phyloP scores from a whole-genome alignment of 2,797 vertebrate genomes.

The Denticeps clupeoides region DNA sequence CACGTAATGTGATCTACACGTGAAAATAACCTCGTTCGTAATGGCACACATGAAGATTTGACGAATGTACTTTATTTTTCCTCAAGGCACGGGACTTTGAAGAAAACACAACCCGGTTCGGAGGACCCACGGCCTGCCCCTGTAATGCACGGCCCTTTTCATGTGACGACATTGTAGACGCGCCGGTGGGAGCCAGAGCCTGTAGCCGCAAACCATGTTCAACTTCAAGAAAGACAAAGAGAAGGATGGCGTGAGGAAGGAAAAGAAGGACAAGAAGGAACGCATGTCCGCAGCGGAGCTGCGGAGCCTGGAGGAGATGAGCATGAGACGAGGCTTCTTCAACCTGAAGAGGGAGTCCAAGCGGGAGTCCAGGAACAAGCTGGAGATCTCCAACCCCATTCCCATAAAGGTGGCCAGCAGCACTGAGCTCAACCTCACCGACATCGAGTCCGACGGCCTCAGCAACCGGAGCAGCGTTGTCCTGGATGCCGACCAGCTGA shows the following conservation, averaged over 20 bases:
- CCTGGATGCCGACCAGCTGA: conserved; percentile 79
- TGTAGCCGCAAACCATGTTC: conserved; percentile 66
- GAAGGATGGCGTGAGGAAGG: conserved; percentile 70
- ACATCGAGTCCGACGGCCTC: conserved; percentile 78
- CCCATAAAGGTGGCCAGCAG: conserved; percentile 93
- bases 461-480: conserved; percentile 85
- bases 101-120: no score
- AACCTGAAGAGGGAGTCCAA: conserved; percentile 86
- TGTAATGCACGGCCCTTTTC: conserved; percentile 31
- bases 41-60: neutral
- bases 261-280: conserved; percentile 87
- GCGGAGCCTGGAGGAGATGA: conserved; percentile 92
- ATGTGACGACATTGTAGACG: conserved; percentile 21
- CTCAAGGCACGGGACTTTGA: no score
- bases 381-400: conserved; percentile 95
- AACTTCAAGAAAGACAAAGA: conserved; percentile 89
- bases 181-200: conserved; percentile 12
- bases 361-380: conserved; percentile 74
- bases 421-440: conserved; percentile 80
- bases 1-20: neutral
- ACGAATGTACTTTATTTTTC: conserved; percentile 14
- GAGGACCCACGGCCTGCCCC: conserved; percentile 17
- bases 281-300: conserved; percentile 89
- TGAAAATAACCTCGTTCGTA: neutral
- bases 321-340: conserved; percentile 89